Evolutionary conservation across 2,797 vertebrate genomes (phyloP).

Genomic region (Psittacula echo): DNA sequence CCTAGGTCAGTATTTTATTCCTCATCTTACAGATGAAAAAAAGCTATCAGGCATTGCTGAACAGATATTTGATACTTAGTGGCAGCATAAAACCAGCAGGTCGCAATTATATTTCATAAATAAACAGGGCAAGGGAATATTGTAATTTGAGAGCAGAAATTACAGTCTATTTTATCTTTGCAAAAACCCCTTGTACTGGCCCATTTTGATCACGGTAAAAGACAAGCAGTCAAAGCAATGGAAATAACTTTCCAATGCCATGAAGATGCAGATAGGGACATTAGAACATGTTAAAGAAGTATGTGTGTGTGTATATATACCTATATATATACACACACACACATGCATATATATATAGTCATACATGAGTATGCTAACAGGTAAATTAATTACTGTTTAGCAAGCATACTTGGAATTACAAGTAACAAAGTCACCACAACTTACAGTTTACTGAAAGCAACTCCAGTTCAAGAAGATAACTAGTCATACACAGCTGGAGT

Average conservation of each 20-base stretch:
- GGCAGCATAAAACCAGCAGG: neutral
- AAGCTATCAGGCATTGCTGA: neutral
- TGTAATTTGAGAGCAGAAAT: neutral
- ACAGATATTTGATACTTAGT: neutral
- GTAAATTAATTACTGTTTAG: neutral
- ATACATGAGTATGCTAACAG: neutral
- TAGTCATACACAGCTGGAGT: fast-evolving
- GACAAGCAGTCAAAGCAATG: neutral
- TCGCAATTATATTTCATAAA: neutral
- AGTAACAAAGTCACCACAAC: neutral
- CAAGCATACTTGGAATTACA: neutral
- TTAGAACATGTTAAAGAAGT: neutral
- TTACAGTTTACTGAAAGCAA: neutral
- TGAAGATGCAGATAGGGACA: neutral
- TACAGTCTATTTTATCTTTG: neutral
- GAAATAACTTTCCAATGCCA: neutral
- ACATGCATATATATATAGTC: no score
- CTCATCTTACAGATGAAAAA: neutral
- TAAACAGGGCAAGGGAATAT: neutral
- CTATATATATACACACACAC: no score
- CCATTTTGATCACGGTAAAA: neutral
- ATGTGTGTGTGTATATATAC: neutral
- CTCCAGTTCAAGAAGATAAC: neutral
- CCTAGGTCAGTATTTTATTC: neutral
- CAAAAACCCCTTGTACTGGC: neutral